phyloP scores from a whole-genome alignment of 2,888 invertebrate species.

The Dryomyza anilis region DNA sequence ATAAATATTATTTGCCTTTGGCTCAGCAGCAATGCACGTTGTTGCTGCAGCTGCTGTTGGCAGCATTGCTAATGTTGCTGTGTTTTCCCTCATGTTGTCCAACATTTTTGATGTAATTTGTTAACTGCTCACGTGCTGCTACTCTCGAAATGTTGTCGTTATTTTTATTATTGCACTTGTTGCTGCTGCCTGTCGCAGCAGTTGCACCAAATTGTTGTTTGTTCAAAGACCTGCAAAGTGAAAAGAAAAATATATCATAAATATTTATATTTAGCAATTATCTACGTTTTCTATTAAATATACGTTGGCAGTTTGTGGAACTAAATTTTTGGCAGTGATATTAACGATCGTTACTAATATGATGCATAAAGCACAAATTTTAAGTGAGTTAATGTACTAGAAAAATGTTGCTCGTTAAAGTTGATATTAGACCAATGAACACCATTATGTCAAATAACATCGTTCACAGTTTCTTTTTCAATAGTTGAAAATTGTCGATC shows the following conservation, averaged over 20 bases:
- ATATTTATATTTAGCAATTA: too few species aligned
- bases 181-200: constrained; percentile 11
- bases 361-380: too few species aligned
- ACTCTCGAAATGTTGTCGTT: constrained; percentile 29
- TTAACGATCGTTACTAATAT: too few species aligned
- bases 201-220: background rate
- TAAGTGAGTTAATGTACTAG: too few species aligned
- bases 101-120: constrained; percentile 26
- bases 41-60: constrained; percentile 31
- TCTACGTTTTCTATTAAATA: too few species aligned
- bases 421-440: too few species aligned
- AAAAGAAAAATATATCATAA: background rate
- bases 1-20: constrained; percentile 8
- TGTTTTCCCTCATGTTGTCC: constrained; percentile 6
- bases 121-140: constrained; percentile 40
- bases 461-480: too few species aligned
- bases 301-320: too few species aligned
- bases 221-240: constrained; percentile 6
- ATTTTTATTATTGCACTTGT: constrained; percentile 16
- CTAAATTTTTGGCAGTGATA: too few species aligned
- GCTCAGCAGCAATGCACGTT: constrained; percentile 20
- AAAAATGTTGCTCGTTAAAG: too few species aligned
- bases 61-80: constrained; percentile 31
- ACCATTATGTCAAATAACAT: too few species aligned
- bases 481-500: too few species aligned